Evolutionary conservation across 2,888 invertebrate species (phyloP).

Genomic region (Ditula angustiorana): DNA sequence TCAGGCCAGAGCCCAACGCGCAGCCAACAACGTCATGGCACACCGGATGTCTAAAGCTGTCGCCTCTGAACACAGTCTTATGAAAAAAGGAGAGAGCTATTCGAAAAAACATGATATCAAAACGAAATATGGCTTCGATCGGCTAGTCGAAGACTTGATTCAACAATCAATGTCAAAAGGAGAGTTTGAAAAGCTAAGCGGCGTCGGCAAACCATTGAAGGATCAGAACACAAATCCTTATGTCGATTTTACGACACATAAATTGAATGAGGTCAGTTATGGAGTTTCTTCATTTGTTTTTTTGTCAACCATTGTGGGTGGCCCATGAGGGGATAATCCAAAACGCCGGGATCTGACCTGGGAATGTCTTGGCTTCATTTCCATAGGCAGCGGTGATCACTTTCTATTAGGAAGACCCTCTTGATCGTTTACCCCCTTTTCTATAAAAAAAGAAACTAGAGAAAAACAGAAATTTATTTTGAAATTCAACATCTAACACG

Average conservation of each 20-base stretch:
- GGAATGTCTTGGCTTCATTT: no score
- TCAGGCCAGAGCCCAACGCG: conserved; percentile 88
- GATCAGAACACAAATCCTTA: conserved; percentile 91
- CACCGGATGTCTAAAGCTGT: conserved; percentile 87
- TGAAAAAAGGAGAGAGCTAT: conserved; percentile 86
- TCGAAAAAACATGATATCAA: conserved; percentile 89
- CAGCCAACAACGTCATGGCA: conserved; percentile 87
- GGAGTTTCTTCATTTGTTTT: no score
- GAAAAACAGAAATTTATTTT: no score
- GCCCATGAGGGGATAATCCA: no score
- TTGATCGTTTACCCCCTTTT: no score
- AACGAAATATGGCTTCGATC: conserved; percentile 93
- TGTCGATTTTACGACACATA: conserved; percentile 95
- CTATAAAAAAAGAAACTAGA: no score
- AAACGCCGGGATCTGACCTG: no score
- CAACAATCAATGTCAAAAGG: conserved; percentile 96
- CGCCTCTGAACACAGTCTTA: conserved; percentile 87
- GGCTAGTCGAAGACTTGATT: conserved; percentile 96
- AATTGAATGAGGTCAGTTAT: conserved; percentile 90
- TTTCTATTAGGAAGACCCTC: no score
- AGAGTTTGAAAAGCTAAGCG: conserved; percentile 93
- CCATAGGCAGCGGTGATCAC: no score
- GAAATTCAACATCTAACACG: no score
- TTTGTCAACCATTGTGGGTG: no score
- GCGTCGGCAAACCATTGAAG: conserved; percentile 92